A percentile compares a stretch with the other conserved stretches of the same genome.
phyloP scores from a whole-genome alignment of 2,888 invertebrate species.

The Chalcosyrphus nemorum region DNA sequence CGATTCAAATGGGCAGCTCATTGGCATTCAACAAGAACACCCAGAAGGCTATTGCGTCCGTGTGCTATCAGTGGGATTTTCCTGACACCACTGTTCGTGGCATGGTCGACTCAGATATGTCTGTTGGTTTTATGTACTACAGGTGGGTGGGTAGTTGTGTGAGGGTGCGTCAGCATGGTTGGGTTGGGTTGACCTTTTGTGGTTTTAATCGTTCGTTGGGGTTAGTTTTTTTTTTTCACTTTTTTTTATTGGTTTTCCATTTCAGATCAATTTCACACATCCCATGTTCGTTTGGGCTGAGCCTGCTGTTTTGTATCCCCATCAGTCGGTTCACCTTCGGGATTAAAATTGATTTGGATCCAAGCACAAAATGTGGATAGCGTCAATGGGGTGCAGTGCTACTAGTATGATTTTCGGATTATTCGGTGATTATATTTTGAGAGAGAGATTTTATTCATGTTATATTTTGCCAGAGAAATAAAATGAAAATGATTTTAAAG shows the following conservation, averaged over 20 bases:
- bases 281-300: conserved; percentile 79
- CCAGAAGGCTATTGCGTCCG: conserved; percentile 78
- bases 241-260: conserved; percentile 8
- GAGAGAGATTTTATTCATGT: too few species aligned
- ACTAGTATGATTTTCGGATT: background rate
- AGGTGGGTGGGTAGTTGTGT: too few species aligned
- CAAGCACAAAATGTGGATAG: conserved; percentile 74
- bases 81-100: conserved; percentile 78
- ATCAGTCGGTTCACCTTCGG: conserved; percentile 81
- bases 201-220: conserved; percentile 12
- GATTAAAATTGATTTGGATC: conserved; percentile 79
- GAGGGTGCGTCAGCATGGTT: background rate
- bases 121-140: conserved; percentile 80
- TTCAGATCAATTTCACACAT: conserved; percentile 77
- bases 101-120: conserved; percentile 80
- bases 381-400: background rate
- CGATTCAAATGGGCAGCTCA: conserved; percentile 79
- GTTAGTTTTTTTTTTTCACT: background rate
- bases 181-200: conserved; percentile 15
- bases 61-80: conserved; percentile 81
- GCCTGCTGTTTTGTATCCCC: conserved; percentile 78
- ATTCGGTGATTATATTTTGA: conserved; percentile 22
- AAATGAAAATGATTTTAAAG: background rate
- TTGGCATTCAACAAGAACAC: conserved; percentile 75
- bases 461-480: background rate